Evolutionary conservation across 2,888 invertebrate species (phyloP).

Genomic region (Tiphia femorata): DNA sequence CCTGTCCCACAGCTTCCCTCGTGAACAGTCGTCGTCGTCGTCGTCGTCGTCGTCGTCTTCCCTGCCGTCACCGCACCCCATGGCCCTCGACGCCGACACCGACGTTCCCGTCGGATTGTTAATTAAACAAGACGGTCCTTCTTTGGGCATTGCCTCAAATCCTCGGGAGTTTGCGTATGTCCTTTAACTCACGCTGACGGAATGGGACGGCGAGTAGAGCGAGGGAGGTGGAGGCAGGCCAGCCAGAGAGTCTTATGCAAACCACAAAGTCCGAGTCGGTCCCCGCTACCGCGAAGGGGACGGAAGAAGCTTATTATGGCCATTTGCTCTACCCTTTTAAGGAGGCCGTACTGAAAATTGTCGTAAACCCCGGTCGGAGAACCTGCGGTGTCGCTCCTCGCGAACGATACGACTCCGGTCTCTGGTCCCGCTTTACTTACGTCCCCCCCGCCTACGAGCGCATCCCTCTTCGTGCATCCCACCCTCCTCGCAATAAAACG

Average conservation of each 20-base stretch:
- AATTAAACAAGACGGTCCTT: slow-evolving; percentile 40
- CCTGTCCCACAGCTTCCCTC: no score
- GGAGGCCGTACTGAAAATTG: slow-evolving; percentile 38
- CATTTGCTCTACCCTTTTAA: slow-evolving; percentile 38
- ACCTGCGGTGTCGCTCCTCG: slow-evolving; percentile 35
- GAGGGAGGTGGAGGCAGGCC: no score
- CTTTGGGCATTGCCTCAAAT: slow-evolving; percentile 35
- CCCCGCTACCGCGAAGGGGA: slow-evolving; percentile 2
- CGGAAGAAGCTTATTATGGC: slow-evolving; percentile 45
- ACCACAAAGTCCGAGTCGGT: slow-evolving; percentile 29
- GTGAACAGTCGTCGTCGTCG: no score
- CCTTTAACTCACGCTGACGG: slow-evolving; percentile 37
- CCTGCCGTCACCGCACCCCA: no score
- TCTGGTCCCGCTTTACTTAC: slow-evolving; percentile 6
- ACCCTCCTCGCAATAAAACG: neutral
- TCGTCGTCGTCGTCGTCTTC: no score
- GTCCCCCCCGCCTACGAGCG: neutral
- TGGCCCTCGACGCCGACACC: slow-evolving; percentile 8
- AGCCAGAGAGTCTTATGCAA: slow-evolving; percentile 48
- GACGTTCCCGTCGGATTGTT: slow-evolving; percentile 23
- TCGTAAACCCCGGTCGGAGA: slow-evolving; percentile 33
- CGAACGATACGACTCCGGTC: slow-evolving; percentile 27
- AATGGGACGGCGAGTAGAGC: slow-evolving; percentile 19
- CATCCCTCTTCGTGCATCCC: neutral
- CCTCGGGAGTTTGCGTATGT: slow-evolving; percentile 29